Conservation (phyloP, 2,113 vertebrate species). For the Corythaixoides concolor region DNA sequence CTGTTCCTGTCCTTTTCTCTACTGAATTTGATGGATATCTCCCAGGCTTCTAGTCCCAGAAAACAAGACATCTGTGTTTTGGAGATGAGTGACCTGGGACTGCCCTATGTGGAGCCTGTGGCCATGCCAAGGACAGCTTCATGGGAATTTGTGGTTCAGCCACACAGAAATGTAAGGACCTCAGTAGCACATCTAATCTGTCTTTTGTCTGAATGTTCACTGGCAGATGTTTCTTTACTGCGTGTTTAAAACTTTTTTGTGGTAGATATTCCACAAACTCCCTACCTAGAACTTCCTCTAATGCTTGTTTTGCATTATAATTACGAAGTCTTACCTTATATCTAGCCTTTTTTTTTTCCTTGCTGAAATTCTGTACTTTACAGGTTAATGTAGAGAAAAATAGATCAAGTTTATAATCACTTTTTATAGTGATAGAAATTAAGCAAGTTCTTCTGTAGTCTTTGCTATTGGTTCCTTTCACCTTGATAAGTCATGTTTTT, state of each 20-base stretch:
- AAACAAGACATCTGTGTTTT: neutral
- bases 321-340: neutral
- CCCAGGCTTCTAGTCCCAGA: neutral
- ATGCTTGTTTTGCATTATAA: neutral
- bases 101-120: neutral
- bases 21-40: neutral
- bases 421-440: neutral
- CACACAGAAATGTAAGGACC: neutral
- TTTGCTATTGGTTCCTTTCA: neutral
- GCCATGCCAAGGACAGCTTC: neutral
- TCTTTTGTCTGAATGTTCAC: neutral
- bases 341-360: neutral
- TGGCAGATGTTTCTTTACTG: neutral
- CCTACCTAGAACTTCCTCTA: neutral
- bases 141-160: neutral
- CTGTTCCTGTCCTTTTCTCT: neutral
- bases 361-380: neutral
- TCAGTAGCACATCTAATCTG: neutral
- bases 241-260: neutral
- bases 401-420: neutral
- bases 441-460: neutral
- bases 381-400: neutral
- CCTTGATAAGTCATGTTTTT: neutral
- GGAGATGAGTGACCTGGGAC: neutral
- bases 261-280: neutral